These are phyloP conservation scores for Papilio demoleus DNA, from an alignment of 2,888 invertebrate genomes.

Conservation along the genomic window DNA sequence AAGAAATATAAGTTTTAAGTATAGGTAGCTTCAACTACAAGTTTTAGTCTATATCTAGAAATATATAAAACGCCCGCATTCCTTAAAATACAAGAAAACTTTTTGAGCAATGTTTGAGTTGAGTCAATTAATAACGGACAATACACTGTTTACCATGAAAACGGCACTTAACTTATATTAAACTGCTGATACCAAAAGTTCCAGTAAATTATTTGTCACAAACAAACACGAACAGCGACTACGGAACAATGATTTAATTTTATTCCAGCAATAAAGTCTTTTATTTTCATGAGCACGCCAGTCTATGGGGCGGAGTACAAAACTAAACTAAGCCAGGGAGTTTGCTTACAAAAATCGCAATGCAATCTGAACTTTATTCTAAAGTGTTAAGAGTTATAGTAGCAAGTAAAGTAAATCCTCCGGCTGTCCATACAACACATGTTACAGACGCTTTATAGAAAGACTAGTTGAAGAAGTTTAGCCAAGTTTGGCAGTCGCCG, in stretches of 20 bases:
- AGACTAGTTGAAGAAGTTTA: slow-evolving; percentile 60
- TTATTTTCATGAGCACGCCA: slow-evolving; percentile 71
- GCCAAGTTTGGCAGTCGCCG: slow-evolving; percentile 61
- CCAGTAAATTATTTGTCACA: slow-evolving; percentile 37
- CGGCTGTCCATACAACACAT: slow-evolving; percentile 74
- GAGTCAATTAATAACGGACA: not conserved
- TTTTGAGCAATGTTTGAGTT: slow-evolving; percentile 5
- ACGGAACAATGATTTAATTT: slow-evolving; percentile 44
- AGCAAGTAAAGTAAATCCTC: slow-evolving; percentile 50
- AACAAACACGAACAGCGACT: slow-evolving; percentile 45
- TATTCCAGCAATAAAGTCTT: slow-evolving; percentile 57
- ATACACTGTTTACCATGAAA: slow-evolving; percentile 47
- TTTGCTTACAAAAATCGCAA: slow-evolving; percentile 36
- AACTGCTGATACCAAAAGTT: slow-evolving; percentile 53
- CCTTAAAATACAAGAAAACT: not conserved
- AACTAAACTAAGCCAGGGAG: slow-evolving; percentile 62
- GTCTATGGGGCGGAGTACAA: slow-evolving; percentile 65
- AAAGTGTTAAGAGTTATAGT: slow-evolving; percentile 52
- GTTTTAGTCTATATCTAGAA: not conserved
- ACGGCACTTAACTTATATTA: slow-evolving; percentile 46
- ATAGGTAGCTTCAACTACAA: no score
- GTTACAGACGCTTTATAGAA: slow-evolving; percentile 66
- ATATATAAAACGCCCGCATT: not conserved
- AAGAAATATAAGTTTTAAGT: no score
- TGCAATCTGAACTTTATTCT: slow-evolving; percentile 46